Base-by-base conservation (phyloP, 2,888 invertebrate genomes). In the Rotaria sp. region DNA sequence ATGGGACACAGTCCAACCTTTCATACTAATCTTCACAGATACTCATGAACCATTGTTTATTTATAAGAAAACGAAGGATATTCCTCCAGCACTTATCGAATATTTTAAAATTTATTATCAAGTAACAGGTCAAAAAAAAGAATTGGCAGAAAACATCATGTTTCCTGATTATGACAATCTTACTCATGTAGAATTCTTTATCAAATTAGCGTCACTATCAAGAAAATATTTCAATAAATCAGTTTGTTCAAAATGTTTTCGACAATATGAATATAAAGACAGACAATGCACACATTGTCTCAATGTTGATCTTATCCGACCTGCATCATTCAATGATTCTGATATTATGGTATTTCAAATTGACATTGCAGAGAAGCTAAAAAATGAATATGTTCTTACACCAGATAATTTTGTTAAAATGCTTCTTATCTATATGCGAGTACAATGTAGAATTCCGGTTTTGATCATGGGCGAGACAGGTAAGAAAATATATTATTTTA, bases 391-490 rank as follows among this genome's bases (percentile, higher is more conserved):
- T 86, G 90, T 89, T 85, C 88, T 90, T 84, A 90, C 90, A n/a
- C 89, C 89, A 84, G 90, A 90, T 88, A 90, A 90, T 88, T 90
- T 89, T 59, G 89, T 90, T 87, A 90, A 90, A 85, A 90, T 90
- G 50, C 88, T 90, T 86, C 90, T 90, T 59, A 90, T 90, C 21
- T 89, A 89, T 88, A 89, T 90, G 89, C 88, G 90, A 85, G 90
- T 90, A 88, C 89, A 89, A 85, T 90, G 90, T 88, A 88, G 89
- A 84, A 90, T 90, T 85, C 90, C 90, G 55, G 90, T 90, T 24
- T 88, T 90, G 38, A 88, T 90, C n/a, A 90, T 90, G 90, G 90
- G 90, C 45, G 90, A 90, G 87, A 90, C 90, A 13, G 90, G 41
- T 41, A 41, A 41, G 41, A 5, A 5, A 5, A 41, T 41, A 5